These are phyloP conservation scores for Eidolon dupreanum DNA, from an alignment of 2,797 vertebrate species.

Conservation along the genomic window DNA sequence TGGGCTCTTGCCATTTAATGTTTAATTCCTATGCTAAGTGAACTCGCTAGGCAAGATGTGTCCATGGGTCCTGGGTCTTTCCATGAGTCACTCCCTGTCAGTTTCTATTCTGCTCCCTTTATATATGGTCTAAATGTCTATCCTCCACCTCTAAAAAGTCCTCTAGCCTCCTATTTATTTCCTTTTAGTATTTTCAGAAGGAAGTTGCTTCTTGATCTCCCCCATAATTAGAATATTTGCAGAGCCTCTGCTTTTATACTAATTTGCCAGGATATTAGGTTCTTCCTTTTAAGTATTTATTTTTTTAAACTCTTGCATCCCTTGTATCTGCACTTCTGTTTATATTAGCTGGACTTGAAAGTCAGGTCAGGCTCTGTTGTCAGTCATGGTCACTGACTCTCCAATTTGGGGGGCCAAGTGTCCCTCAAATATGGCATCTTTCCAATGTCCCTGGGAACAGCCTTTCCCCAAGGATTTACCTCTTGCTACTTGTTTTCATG, in stretches of 20 bases:
- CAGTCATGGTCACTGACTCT: not conserved
- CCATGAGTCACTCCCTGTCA: not conserved
- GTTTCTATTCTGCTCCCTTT: not conserved
- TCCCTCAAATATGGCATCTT: not conserved
- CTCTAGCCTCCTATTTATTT: not conserved
- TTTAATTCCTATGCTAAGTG: not conserved
- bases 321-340: not conserved
- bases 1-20: not conserved
- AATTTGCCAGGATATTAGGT: not conserved
- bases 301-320: not conserved
- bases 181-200: not conserved
- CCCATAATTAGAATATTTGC: not conserved
- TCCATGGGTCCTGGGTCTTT: not conserved
- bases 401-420: not conserved
- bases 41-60: not conserved
- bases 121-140: not conserved
- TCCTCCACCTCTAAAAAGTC: not conserved
- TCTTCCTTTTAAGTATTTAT: not conserved
- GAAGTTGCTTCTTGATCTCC: not conserved
- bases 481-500: not conserved
- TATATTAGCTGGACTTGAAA: not conserved
- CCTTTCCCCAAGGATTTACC: not conserved
- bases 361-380: not conserved
- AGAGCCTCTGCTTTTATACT: not conserved
- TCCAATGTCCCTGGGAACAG: not conserved